Evolutionary conservation across 2,888 invertebrate species (phyloP), one percentile per base, ranked within the genome.

Genomic region (Myathropa florea): DNA sequence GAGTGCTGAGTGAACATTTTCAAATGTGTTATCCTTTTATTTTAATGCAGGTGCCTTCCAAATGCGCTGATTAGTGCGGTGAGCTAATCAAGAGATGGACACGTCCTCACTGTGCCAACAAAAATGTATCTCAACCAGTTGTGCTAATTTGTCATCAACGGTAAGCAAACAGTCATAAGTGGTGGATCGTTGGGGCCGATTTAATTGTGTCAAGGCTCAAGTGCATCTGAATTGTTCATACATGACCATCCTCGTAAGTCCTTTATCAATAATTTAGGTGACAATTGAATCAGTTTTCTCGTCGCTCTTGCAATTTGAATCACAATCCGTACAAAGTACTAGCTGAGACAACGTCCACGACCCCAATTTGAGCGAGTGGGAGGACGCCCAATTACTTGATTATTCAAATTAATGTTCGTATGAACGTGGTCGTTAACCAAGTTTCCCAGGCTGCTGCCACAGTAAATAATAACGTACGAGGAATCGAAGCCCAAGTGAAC

Each of bases 211-310:
- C 24, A 63, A 67, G 46, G 46, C n/a, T 55, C 67, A n/a, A 72
- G 33, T 67, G 61, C 33, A 36, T 2, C 53, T 10, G 24, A 64
- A 59, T 64, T 59, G 78, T 30, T 61, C 28, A 24, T 46, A 80
- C 68, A 60, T 39, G 39, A 26, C 68, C 60, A 67, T 30, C n/a
- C 68, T 63, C 73, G 26, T 64, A 72, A 82, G 60, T 57, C 71
- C 72, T 59, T 82, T 63, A 68, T 81, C 70, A 77, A 82, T 82
- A 82, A 77, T 82, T 82, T 53, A 77, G 71, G 63, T 65, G 55
- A 57, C 75, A 78, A 86, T 86, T 79, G 70, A 86, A 86, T 86
- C 78, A 83, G 83, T 86, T 86, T 75, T 30, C 55, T 36, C 33
- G 61, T 73, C 64, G 59, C 71, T 30, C 36, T 65, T 64, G 64